A percentile compares a stretch with the other conserved stretches of the same genome.
phyloP scores from a whole-genome alignment of 1,140 invertebrate species.

The Orchestia grillus region DNA sequence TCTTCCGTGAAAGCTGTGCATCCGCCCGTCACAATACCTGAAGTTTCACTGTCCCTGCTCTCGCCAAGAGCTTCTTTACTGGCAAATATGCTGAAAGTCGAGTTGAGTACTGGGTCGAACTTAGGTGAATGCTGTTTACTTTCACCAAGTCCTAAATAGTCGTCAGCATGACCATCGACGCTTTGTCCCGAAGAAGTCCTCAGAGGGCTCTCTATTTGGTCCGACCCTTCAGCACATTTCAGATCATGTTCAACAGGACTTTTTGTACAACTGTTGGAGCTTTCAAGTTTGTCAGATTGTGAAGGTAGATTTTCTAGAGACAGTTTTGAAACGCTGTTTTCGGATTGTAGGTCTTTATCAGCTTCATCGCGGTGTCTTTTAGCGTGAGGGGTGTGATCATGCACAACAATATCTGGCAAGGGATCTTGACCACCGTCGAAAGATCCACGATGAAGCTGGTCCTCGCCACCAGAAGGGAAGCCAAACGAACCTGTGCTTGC shows the following conservation, averaged over 20 bases:
- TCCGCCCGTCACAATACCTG: conserved; percentile 13
- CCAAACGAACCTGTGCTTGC: neutral
- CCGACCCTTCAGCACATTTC: neutral
- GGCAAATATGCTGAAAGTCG: neutral
- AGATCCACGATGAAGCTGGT: neutral
- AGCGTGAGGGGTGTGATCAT: neutral
- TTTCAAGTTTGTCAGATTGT: neutral
- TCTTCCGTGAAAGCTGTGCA: neutral
- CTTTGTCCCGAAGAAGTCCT: neutral
- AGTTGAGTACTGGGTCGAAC: conserved; percentile 12
- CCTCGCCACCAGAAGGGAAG: neutral
- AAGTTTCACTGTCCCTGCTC: conserved; percentile 46
- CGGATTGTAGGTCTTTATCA: neutral
- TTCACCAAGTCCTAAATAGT: neutral
- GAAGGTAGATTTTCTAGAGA: neutral
- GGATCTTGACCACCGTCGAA: conserved; percentile 5
- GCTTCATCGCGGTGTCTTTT: neutral
- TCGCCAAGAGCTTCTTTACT: neutral
- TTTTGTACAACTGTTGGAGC: neutral
- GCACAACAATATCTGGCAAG: conserved; percentile 34
- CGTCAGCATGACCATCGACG: neutral
- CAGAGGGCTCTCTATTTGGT: neutral
- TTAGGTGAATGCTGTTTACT: neutral
- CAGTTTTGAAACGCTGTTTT: neutral
- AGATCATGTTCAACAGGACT: neutral